phyloP scores from a whole-genome alignment of 2,888 invertebrate genomes.

The Cosmorhoe ocellata region DNA sequence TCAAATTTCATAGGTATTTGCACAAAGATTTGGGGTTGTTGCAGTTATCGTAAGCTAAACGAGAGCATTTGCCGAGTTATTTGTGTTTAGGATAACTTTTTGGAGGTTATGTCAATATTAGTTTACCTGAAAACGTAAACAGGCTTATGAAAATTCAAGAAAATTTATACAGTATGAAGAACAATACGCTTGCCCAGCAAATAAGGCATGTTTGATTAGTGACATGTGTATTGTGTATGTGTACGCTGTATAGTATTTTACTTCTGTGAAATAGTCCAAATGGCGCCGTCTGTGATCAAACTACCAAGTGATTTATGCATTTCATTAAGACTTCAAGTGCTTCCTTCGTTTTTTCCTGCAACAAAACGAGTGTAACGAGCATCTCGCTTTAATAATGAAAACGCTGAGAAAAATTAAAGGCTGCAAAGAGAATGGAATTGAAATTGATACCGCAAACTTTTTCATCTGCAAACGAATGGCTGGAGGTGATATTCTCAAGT shows the following conservation, averaged over 20 bases:
- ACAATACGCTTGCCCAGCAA: too few relatives aligned
- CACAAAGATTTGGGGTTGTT: too few relatives aligned
- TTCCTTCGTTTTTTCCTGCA: constrained; percentile 51
- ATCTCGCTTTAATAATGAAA: constrained; percentile 65
- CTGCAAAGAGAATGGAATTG: constrained; percentile 55
- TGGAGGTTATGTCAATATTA: too few relatives aligned
- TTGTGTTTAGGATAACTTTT: too few relatives aligned
- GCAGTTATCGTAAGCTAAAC: too few relatives aligned
- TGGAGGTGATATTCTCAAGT: constrained; percentile 43
- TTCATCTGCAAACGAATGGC: constrained; percentile 54
- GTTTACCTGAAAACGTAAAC: too few relatives aligned
- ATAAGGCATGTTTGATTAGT: too few relatives aligned
- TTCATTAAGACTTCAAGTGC: constrained; percentile 68
- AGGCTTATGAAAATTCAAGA: too few relatives aligned
- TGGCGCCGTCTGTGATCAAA: constrained; percentile 59
- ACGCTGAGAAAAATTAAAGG: constrained; percentile 47
- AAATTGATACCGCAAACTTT: constrained; percentile 69
- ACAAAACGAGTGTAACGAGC: constrained; percentile 68
- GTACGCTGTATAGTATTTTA: constrained; percentile 16
- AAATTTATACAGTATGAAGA: too few relatives aligned
- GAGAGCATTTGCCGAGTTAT: too few relatives aligned
- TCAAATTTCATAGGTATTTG: too few relatives aligned
- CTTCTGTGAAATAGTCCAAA: constrained; percentile 57
- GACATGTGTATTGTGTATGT: too few relatives aligned
- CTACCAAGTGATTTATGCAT: constrained; percentile 68